Evolutionary conservation across 2,797 vertebrate genomes (phyloP).

Genomic region (Acipenser ruthenus): DNA sequence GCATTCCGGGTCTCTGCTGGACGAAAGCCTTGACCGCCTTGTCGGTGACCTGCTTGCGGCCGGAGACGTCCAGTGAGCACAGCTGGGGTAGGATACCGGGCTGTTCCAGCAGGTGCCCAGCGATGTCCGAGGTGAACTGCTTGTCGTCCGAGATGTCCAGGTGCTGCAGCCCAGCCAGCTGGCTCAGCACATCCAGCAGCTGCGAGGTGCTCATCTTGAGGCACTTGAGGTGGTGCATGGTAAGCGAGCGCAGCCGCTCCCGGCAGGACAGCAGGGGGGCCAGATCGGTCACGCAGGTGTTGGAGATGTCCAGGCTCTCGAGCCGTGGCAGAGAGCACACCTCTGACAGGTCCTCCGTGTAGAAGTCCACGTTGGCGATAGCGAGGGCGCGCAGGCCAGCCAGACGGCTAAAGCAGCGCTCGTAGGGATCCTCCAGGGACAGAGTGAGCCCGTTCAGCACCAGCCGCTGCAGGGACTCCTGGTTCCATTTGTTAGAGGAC

Average conservation of each 20-base stretch:
- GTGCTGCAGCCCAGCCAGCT: conserved; percentile 61
- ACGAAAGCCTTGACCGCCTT: conserved; percentile 81
- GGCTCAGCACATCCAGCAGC: conserved; percentile 71
- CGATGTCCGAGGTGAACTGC: conserved; percentile 96
- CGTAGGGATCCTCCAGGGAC: conserved; percentile 84
- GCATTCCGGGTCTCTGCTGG: conserved; percentile 86
- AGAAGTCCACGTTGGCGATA: conserved; percentile 91
- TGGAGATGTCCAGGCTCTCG: conserved; percentile 96
- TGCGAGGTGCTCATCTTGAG: conserved; percentile 96
- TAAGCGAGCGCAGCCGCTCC: conserved; percentile 83
- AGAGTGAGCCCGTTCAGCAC: conserved; percentile 89
- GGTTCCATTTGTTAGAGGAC: conserved; percentile 85
- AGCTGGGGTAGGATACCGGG: conserved; percentile 81
- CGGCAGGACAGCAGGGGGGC: conserved; percentile 81
- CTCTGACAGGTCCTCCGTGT: conserved; percentile 84
- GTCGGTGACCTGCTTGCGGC: conserved; percentile 89
- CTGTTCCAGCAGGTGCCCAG: conserved; percentile 83
- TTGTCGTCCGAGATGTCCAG: conserved; percentile 98
- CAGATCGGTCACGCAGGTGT: conserved; percentile 93
- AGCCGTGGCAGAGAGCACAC: conserved; percentile 83
- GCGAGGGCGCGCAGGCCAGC: conserved; percentile 82
- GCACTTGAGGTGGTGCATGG: conserved; percentile 96
- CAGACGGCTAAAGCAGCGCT: conserved; percentile 77
- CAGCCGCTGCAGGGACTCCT: conserved; percentile 87
- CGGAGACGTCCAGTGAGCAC: conserved; percentile 88